These are phyloP conservation scores for Tachina lurida DNA, from an alignment of 2,888 invertebrate species.

Conservation along the genomic window DNA sequence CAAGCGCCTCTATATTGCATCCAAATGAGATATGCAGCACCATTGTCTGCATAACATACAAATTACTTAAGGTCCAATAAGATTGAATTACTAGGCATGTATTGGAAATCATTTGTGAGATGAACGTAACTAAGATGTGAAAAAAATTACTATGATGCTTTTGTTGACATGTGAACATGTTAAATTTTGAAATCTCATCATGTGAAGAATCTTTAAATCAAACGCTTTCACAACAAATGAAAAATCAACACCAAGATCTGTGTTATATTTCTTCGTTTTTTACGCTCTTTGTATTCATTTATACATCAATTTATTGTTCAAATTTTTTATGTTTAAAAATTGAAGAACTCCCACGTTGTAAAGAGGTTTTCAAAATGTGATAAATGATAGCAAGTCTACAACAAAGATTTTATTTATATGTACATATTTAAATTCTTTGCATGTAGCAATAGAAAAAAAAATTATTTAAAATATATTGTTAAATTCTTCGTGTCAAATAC, in stretches of 20 bases:
- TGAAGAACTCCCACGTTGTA: slow-evolving; percentile 68
- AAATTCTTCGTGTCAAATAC: slow-evolving; percentile 10
- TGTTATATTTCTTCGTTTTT: slow-evolving; percentile 50
- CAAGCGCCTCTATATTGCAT: no score
- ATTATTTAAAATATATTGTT: slow-evolving; percentile 7
- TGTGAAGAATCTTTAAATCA: slow-evolving; percentile 50
- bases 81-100: neutral
- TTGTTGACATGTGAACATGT: slow-evolving; percentile 68
- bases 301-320: slow-evolving; percentile 56
- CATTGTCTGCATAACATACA: neutral
- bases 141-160: slow-evolving; percentile 62
- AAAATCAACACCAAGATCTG: slow-evolving; percentile 56
- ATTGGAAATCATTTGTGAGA: slow-evolving; percentile 16
- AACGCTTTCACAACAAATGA: slow-evolving; percentile 50
- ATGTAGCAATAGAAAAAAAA: slow-evolving; percentile 16
- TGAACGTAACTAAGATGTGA: slow-evolving; percentile 23
- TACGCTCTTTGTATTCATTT: slow-evolving; percentile 32
- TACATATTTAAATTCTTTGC: neutral
- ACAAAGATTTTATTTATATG: neutral
- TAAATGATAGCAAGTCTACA: slow-evolving; percentile 57
- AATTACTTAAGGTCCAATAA: neutral
- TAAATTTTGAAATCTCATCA: slow-evolving; percentile 65
- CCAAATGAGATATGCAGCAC: neutral
- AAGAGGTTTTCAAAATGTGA: slow-evolving; percentile 60
- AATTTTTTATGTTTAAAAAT: slow-evolving; percentile 31